Evolutionary conservation across 2,888 invertebrate genomes (phyloP).

Genomic region (Aspidiotus destructor): DNA sequence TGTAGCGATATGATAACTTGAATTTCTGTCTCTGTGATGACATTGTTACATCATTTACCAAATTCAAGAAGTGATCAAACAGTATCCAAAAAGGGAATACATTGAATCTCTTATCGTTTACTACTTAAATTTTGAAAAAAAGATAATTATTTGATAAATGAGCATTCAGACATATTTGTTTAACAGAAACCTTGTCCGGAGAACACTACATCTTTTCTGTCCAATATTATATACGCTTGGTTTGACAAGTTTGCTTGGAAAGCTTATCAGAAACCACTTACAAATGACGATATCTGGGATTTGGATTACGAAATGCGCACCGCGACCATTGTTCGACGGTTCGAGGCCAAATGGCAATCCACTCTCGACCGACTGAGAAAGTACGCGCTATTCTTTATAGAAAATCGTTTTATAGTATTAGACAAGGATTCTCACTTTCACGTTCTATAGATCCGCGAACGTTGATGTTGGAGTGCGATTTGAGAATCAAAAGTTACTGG

Average conservation of each 20-base stretch:
- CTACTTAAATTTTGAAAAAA: background rate
- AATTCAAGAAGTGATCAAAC: no score
- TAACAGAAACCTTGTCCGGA: constrained; percentile 80
- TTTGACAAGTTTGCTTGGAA: constrained; percentile 74
- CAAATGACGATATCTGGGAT: constrained; percentile 76
- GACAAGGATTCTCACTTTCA: background rate
- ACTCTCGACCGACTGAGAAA: constrained; percentile 38
- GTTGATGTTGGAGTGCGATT: constrained; percentile 9
- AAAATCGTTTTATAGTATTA: no score
- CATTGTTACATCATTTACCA: no score
- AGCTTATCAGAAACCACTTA: constrained; percentile 75
- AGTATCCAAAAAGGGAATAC: no score
- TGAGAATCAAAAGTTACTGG: constrained; percentile 15
- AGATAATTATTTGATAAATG: no score
- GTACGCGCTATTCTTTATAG: background rate
- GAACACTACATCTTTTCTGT: constrained; percentile 70
- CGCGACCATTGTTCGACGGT: constrained; percentile 65
- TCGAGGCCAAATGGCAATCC: constrained; percentile 75
- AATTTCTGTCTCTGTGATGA: no score
- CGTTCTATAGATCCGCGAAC: constrained; percentile 8
- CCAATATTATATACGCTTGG: constrained; percentile 80
- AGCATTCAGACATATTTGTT: constrained; percentile 37
- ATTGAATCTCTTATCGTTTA: background rate
- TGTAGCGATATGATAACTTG: no score
- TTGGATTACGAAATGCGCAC: constrained; percentile 76